phyloP scores from a whole-genome alignment of 2,888 invertebrate species.

The Chrysodeixis includens region DNA sequence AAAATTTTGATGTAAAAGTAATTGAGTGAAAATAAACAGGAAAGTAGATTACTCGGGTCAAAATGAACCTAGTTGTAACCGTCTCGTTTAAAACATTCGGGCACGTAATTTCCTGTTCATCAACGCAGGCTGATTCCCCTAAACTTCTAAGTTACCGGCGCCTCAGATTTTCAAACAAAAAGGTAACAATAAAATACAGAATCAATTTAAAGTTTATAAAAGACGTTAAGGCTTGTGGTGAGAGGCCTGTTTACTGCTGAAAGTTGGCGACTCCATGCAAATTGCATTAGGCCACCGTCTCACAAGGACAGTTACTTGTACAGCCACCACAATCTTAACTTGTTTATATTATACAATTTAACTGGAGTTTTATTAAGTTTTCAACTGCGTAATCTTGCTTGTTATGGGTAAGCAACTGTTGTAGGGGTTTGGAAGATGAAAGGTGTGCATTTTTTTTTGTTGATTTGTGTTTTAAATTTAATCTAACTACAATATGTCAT shows the following conservation, averaged over 20 bases:
- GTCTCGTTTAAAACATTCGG: not conserved
- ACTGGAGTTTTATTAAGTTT: slow-evolving; percentile 56
- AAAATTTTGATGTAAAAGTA: not conserved
- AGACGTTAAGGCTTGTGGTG: slow-evolving; percentile 53
- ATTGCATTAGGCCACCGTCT: slow-evolving; percentile 61
- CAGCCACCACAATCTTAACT: slow-evolving; percentile 57
- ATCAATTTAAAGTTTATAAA: slow-evolving; percentile 62
- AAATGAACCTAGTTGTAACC: not conserved
- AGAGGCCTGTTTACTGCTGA: slow-evolving; percentile 53
- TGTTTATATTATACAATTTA: slow-evolving; percentile 61
- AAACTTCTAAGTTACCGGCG: slow-evolving; percentile 27
- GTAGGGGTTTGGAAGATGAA: slow-evolving; percentile 27
- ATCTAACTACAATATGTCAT: not conserved
- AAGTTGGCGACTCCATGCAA: slow-evolving; percentile 61
- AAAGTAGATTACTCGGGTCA: not conserved
- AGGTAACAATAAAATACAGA: slow-evolving; percentile 52
- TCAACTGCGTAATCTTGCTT: slow-evolving; percentile 47
- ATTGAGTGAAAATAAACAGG: not conserved
- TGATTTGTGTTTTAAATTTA: slow-evolving; percentile 20
- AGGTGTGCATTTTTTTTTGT: slow-evolving; percentile 12
- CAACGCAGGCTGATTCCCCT: slow-evolving; percentile 20
- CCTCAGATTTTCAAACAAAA: slow-evolving; percentile 50
- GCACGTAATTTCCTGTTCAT: slow-evolving; percentile 7
- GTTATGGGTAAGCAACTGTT: slow-evolving; percentile 31
- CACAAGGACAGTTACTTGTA: slow-evolving; percentile 50